A percentile compares a stretch with the other conserved stretches of the same genome.
These are phyloP conservation scores for Cyanocitta stelleri DNA, from an alignment of 2,113 vertebrate species.

Conservation along the genomic window DNA sequence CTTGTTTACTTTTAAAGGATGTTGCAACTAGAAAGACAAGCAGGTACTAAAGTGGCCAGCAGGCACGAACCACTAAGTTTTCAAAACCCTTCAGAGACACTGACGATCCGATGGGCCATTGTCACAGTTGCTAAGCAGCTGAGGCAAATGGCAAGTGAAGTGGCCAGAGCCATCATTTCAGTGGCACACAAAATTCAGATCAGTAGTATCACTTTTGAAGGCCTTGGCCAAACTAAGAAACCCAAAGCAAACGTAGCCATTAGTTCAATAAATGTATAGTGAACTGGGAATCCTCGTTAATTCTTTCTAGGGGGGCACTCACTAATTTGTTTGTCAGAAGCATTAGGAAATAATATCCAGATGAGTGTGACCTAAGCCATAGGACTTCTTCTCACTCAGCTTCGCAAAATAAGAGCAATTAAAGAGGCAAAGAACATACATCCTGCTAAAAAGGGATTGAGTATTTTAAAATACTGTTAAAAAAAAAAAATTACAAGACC, in stretches of 20 bases:
- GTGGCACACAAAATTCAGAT: not conserved
- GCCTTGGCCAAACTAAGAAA: not conserved
- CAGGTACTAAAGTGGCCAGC: not conserved
- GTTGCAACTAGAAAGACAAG: not conserved
- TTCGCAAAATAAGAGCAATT: not conserved
- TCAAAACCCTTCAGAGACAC: not conserved
- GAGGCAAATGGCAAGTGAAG: not conserved
- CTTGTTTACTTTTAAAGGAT: not conserved
- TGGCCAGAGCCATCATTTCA: not conserved
- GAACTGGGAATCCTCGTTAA: not conserved
- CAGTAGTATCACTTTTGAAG: not conserved
- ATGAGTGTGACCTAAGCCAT: not conserved
- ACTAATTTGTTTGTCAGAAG: not conserved
- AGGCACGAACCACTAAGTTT: not conserved
- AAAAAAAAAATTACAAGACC: not conserved
- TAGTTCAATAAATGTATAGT: not conserved
- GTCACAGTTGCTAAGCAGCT: not conserved
- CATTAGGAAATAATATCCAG: not conserved
- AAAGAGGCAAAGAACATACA: not conserved
- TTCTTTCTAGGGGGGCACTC: not conserved
- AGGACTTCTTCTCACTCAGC: not conserved
- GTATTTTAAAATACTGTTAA: not conserved
- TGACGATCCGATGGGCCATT: fast-evolving
- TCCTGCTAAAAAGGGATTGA: not conserved
- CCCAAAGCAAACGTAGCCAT: not conserved